Evolutionary conservation across 2,888 invertebrate genomes (phyloP).

Genomic region (Melanophora roralis): DNA sequence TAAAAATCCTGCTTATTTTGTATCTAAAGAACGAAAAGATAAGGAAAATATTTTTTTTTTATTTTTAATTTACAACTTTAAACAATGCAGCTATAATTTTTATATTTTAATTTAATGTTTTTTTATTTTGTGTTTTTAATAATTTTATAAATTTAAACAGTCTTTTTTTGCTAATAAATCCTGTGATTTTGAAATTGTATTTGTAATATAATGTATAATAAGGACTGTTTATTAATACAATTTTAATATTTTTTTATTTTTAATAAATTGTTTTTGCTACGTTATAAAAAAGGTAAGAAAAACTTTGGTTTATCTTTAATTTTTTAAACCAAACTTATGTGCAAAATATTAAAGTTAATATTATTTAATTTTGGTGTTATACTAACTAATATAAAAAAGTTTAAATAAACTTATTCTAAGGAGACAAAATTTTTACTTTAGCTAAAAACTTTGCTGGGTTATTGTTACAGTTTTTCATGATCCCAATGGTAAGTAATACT

Average conservation of each 20-base stretch:
- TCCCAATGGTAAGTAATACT: slow-evolving; percentile 31
- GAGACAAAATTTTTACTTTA: too few relatives aligned
- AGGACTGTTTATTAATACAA: not conserved
- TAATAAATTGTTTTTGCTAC: not conserved
- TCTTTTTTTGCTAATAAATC: slow-evolving; percentile 20
- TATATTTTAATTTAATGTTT: not conserved
- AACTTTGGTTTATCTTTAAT: not conserved
- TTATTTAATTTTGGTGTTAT: not conserved
- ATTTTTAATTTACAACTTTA: too few relatives aligned
- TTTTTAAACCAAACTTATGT: slow-evolving; percentile 13
- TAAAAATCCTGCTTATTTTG: too few relatives aligned
- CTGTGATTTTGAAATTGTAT: not conserved
- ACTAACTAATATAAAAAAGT: not conserved
- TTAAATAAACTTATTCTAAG: not conserved
- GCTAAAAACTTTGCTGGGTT: not conserved
- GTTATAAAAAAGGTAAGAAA: slow-evolving; percentile 1
- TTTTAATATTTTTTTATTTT: not conserved
- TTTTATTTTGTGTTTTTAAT: too few relatives aligned
- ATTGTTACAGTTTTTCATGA: slow-evolving; percentile 6
- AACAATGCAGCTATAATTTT: too few relatives aligned
- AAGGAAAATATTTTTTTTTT: too few relatives aligned
- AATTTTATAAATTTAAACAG: slow-evolving; percentile 14
- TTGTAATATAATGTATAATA: not conserved
- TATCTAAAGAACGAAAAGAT: too few relatives aligned
- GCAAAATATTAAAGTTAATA: slow-evolving; percentile 15